Conservation (phyloP, 1,140 invertebrate genomes). For the Temnothorax longispinosus region DNA sequence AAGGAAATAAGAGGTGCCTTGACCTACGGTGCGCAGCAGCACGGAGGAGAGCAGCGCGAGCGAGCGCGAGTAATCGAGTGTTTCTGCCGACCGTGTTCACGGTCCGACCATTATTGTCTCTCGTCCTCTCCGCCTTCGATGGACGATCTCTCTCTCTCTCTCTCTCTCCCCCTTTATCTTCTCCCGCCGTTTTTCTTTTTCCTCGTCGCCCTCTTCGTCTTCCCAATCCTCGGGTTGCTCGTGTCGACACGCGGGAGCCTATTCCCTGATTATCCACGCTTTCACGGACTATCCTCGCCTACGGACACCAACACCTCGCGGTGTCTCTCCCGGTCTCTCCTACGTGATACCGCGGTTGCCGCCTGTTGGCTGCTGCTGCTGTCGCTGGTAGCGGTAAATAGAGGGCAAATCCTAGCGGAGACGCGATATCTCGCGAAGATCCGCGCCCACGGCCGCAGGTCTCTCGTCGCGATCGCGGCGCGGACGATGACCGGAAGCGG, state of each 20-base stretch:
- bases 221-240: neutral
- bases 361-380: no score
- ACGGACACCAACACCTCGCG: constrained; percentile 32
- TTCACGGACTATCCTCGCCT: constrained; percentile 62
- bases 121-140: neutral
- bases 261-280: constrained; percentile 68
- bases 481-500: constrained; percentile 61
- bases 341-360: neutral
- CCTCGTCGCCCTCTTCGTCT: neutral
- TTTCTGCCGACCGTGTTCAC: constrained; percentile 38
- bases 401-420: constrained; percentile 3
- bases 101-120: constrained; percentile 39
- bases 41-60: constrained; percentile 8
- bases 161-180: neutral
- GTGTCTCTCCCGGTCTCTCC: neutral
- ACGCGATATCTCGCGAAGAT: constrained; percentile 24
- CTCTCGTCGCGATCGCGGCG: neutral
- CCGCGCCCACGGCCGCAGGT: constrained; percentile 46
- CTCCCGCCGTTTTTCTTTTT: neutral
- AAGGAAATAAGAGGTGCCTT: constrained; percentile 60
- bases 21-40: constrained; percentile 44
- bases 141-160: constrained; percentile 1
- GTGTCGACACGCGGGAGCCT: constrained; percentile 27
- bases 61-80: constrained; percentile 36
- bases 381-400: constrained; percentile 55